Evolutionary conservation across 2,113 vertebrate species (phyloP).

Genomic region (Lepus americanus): DNA sequence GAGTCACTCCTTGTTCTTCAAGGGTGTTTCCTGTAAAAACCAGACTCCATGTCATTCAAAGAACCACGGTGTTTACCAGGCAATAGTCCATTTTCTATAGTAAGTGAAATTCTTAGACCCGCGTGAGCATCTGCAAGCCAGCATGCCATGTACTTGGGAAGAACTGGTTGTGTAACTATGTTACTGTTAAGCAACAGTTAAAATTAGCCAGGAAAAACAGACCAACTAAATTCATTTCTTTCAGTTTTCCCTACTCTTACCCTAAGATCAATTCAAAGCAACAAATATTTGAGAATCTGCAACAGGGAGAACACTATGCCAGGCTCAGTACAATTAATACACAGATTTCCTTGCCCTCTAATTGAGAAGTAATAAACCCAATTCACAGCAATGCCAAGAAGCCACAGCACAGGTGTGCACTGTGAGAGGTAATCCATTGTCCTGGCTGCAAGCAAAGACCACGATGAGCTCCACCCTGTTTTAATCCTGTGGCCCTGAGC

Average conservation of each 20-base stretch:
- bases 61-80: background rate
- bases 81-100: background rate
- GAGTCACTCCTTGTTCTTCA: slow-evolving; percentile 93
- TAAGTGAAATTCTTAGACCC: background rate
- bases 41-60: background rate
- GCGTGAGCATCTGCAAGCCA: background rate
- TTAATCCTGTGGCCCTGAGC: background rate
- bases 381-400: background rate
- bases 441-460: background rate
- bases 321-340: background rate
- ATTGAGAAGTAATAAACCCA: background rate
- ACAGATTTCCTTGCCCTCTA: background rate
- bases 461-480: background rate
- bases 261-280: background rate
- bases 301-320: background rate
- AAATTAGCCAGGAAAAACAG: background rate
- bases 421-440: rapidly evolving
- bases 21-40: slow-evolving; percentile 89
- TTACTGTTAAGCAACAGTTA: background rate
- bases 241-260: background rate
- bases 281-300: background rate
- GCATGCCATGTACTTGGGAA: background rate
- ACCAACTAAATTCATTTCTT: background rate
- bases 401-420: rapidly evolving
- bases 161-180: background rate